These are phyloP conservation scores for Saturnia pavonia DNA, from an alignment of 2,888 invertebrate genomes.

Conservation along the genomic window DNA sequence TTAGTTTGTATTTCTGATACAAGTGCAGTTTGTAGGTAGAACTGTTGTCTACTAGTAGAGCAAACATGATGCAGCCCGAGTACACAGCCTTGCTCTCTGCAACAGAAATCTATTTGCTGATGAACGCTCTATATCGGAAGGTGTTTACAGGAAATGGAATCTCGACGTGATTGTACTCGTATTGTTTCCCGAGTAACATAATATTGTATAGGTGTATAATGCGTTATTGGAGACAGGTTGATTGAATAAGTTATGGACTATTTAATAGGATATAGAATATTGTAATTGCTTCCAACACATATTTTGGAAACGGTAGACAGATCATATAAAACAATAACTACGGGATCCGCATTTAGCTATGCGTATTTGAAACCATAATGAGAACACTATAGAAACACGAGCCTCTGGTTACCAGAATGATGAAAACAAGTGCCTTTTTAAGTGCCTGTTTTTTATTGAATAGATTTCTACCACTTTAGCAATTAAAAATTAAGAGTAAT, in stretches of 20 bases:
- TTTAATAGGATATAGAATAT: no score
- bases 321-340: no score
- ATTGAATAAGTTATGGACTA: neutral
- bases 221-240: neutral
- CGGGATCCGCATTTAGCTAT: no score
- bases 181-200: constrained; percentile 13
- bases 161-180: constrained; percentile 34
- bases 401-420: no score
- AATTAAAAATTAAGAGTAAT: no score
- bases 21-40: neutral
- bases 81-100: constrained; percentile 35
- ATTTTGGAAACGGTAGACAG: no score
- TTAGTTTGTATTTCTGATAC: neutral
- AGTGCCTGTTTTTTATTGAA: no score
- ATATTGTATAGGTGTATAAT: neutral
- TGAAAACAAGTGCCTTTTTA: no score
- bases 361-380: no score
- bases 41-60: constrained; percentile 17
- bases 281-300: no score
- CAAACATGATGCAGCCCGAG: constrained; percentile 27
- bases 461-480: no score
- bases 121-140: constrained; percentile 11
- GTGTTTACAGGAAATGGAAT: constrained; percentile 35
- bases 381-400: no score
- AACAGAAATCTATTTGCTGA: constrained; percentile 36